Evolutionary conservation across 2,113 vertebrate species (phyloP).

Genomic region (Euleptes europaea): DNA sequence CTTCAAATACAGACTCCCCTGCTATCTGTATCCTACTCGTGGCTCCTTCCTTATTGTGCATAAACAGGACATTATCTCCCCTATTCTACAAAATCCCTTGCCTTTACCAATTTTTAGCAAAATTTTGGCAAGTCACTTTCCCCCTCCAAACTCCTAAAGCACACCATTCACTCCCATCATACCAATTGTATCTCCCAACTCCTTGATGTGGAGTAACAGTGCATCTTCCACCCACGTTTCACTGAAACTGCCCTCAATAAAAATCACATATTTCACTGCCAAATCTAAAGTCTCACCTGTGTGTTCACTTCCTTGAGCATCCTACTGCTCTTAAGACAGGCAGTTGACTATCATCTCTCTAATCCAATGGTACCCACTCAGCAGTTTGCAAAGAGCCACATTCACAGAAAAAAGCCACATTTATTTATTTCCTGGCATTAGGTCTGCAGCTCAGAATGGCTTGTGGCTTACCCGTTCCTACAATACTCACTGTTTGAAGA

Average conservation of each 20-base stretch:
- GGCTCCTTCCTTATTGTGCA: background rate
- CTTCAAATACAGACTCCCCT: background rate
- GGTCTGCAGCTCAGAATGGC: too few species aligned
- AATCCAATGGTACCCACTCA: too few species aligned
- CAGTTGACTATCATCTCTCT: too few species aligned
- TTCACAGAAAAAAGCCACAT: too few species aligned
- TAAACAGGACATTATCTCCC: background rate
- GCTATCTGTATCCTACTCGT: background rate
- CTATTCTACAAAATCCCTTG: background rate
- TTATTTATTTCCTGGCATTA: too few species aligned
- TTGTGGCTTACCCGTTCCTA: too few species aligned
- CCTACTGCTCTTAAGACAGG: background rate
- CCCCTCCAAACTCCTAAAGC: background rate
- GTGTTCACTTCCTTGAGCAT: too few species aligned
- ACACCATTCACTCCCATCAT: background rate
- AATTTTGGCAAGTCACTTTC: background rate
- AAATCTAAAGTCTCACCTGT: background rate
- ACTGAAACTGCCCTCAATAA: background rate
- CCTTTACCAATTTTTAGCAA: background rate
- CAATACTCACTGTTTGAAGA: too few species aligned
- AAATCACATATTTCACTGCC: background rate
- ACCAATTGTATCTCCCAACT: background rate
- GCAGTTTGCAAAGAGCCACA: too few species aligned
- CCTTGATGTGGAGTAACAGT: background rate
- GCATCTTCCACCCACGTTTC: background rate